A percentile compares a stretch with the other conserved stretches of the same genome.
These are phyloP conservation scores for Cheilosia pagana DNA, from an alignment of 2,888 invertebrate species.

Conservation along the genomic window DNA sequence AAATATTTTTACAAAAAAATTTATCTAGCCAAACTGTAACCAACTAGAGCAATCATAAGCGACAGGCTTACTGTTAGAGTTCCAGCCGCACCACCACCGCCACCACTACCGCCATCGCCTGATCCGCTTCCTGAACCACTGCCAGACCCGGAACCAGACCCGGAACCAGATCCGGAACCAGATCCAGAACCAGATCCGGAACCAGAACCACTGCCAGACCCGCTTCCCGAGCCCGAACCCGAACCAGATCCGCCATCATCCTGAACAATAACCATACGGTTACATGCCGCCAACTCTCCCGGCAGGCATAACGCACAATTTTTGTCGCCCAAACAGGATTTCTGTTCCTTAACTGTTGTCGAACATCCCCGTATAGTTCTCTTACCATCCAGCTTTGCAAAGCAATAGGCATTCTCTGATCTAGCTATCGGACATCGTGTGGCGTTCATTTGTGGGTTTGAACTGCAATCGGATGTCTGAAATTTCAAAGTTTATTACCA, in stretches of 20 bases:
- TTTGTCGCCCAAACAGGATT: conserved; percentile 63
- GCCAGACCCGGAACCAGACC: conserved; percentile 39
- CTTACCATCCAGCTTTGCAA: conserved; percentile 61
- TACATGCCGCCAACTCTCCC: conserved; percentile 75
- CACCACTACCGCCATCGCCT: conserved; percentile 10
- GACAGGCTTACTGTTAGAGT: conserved; percentile 18
- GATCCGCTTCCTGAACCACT: conserved; percentile 36
- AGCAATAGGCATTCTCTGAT: conserved; percentile 77
- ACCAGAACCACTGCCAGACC: conserved; percentile 42
- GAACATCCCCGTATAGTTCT: conserved; percentile 77
- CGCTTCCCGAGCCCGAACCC: conserved; percentile 37
- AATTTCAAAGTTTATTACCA: neutral
- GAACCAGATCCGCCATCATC: conserved; percentile 28
- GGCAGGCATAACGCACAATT: conserved; percentile 77
- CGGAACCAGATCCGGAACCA: conserved; percentile 33
- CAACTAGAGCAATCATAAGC: conserved; percentile 6
- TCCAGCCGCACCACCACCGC: conserved; percentile 6
- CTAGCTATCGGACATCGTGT: conserved; percentile 76
- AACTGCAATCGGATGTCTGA: conserved; percentile 75
- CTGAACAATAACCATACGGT: conserved; percentile 42
- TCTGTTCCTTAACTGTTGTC: conserved; percentile 74
- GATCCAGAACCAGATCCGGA: conserved; percentile 37
- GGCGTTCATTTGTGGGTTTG: conserved; percentile 47
- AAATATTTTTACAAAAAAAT: too few relatives aligned
- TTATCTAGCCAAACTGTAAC: neutral